These are phyloP conservation scores for Heteromurus nitidus DNA, from an alignment of 2,888 invertebrate species.

Conservation along the genomic window DNA sequence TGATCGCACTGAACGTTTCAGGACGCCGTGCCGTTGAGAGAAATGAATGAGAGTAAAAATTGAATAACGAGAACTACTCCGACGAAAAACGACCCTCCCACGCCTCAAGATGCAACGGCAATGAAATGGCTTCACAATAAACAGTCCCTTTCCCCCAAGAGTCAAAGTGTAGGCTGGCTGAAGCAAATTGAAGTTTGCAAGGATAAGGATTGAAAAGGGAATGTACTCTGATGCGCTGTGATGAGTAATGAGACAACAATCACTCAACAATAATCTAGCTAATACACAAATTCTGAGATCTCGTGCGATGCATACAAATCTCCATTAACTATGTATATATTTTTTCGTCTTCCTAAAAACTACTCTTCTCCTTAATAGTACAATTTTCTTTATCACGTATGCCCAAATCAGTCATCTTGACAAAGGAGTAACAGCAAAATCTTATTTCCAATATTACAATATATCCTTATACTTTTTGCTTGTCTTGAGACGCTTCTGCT, in stretches of 20 bases:
- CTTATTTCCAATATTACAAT: conserved; percentile 13
- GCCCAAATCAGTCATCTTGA: conserved; percentile 57
- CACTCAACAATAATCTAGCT: conserved; percentile 56
- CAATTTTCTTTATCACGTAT: conserved; percentile 61
- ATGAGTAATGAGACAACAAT: conserved; percentile 62
- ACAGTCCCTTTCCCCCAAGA: too few relatives aligned
- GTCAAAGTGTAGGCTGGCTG: conserved; percentile 25
- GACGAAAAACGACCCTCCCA: too few relatives aligned
- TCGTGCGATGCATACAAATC: conserved; percentile 56
- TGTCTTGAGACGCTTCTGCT: too few relatives aligned
- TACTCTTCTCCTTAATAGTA: conserved; percentile 57
- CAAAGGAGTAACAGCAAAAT: conserved; percentile 30
- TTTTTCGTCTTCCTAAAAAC: conserved; percentile 31
- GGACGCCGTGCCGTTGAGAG: not conserved
- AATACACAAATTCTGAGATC: conserved; percentile 50
- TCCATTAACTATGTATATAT: conserved; percentile 10
- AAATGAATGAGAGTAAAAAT: conserved; percentile 32
- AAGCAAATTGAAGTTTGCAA: conserved; percentile 39
- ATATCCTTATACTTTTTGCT: too few relatives aligned
- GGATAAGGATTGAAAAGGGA: conserved; percentile 10
- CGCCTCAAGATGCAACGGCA: too few relatives aligned
- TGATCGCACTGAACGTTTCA: not conserved
- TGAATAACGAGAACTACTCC: too few relatives aligned
- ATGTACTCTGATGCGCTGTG: conserved; percentile 12
- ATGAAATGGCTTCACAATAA: too few relatives aligned